These are phyloP conservation scores for Octodon degus DNA, from an alignment of 2,113 vertebrate species.

Conservation along the genomic window DNA sequence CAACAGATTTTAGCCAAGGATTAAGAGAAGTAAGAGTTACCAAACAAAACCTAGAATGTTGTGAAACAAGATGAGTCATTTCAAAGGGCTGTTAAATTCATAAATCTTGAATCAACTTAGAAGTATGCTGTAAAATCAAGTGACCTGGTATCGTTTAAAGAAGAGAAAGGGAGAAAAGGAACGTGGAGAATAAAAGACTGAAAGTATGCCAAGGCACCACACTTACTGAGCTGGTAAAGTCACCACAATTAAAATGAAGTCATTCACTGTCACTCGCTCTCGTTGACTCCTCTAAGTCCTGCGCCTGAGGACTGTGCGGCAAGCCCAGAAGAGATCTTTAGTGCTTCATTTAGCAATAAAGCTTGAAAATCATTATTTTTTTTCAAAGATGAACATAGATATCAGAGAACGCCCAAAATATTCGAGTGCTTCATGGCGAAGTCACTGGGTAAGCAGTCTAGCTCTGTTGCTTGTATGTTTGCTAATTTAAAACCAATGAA, in stretches of 20 bases:
- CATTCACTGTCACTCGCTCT: slow-evolving; percentile 89
- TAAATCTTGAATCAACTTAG: slow-evolving; percentile 74
- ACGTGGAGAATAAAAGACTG: slow-evolving; percentile 16
- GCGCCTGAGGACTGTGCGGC: slow-evolving; percentile 85
- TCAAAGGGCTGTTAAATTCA: slow-evolving; percentile 78
- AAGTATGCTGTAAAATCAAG: slow-evolving; percentile 79
- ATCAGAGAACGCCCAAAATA: slow-evolving; percentile 75
- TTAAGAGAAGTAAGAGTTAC: slow-evolving; percentile 77
- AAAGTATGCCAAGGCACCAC: slow-evolving; percentile 63
- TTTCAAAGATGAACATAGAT: slow-evolving; percentile 80
- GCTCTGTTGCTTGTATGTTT: not conserved
- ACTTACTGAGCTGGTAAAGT: slow-evolving; percentile 81
- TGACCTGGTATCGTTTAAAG: slow-evolving; percentile 78
- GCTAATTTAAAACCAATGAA: not conserved
- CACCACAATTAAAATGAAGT: slow-evolving; percentile 85
- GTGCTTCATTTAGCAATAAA: slow-evolving; percentile 87
- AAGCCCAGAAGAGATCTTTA: slow-evolving; percentile 87
- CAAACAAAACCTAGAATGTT: slow-evolving; percentile 78
- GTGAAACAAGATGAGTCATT: slow-evolving; percentile 77
- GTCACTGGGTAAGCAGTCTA: not conserved
- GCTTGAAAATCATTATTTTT: slow-evolving; percentile 84
- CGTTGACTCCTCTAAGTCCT: slow-evolving; percentile 82
- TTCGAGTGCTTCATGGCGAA: not conserved
- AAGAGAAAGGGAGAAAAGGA: not conserved
- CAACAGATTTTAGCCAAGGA: slow-evolving; percentile 83